A percentile compares a stretch with the other conserved stretches of the same genome.
phyloP scores from a whole-genome alignment of 2,797 vertebrate species.

The Crenichthys baileyi region DNA sequence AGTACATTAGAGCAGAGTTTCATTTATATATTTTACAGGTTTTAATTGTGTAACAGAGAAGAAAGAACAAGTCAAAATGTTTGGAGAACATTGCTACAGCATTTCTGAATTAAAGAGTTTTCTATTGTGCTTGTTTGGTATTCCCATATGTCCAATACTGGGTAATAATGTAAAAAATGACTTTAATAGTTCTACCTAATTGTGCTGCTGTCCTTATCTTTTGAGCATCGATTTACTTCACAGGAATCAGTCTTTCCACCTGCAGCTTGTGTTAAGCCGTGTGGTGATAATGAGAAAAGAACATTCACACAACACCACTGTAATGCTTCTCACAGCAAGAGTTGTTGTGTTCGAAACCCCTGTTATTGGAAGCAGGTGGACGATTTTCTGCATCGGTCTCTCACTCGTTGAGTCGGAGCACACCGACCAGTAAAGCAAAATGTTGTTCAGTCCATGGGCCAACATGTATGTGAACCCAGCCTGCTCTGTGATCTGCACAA shows the following conservation, averaged over 20 bases:
- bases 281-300: slow-evolving; percentile 5
- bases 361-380: too few species aligned
- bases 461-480: neutral
- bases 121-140: neutral
- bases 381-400: neutral
- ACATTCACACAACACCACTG: neutral
- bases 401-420: neutral
- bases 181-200: neutral
- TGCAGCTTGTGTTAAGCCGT: slow-evolving; percentile 5
- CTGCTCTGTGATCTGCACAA: neutral
- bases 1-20: too few species aligned
- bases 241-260: slow-evolving; percentile 3
- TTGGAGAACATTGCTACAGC: neutral
- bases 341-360: neutral
- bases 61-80: neutral
- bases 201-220: slow-evolving; percentile 8
- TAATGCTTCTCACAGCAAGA: slow-evolving; percentile 6
- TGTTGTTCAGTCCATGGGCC: neutral
- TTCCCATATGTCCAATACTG: slow-evolving; percentile 6
- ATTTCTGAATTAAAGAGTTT: neutral
- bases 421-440: neutral
- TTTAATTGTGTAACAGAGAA: neutral
- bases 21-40: neutral
- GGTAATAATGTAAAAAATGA: slow-evolving; percentile 14
- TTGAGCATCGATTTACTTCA: slow-evolving; percentile 30